A percentile compares a stretch with the other conserved stretches of the same genome.
phyloP scores from a whole-genome alignment of 2,888 invertebrate species.

The Cyaniris semiargus region DNA sequence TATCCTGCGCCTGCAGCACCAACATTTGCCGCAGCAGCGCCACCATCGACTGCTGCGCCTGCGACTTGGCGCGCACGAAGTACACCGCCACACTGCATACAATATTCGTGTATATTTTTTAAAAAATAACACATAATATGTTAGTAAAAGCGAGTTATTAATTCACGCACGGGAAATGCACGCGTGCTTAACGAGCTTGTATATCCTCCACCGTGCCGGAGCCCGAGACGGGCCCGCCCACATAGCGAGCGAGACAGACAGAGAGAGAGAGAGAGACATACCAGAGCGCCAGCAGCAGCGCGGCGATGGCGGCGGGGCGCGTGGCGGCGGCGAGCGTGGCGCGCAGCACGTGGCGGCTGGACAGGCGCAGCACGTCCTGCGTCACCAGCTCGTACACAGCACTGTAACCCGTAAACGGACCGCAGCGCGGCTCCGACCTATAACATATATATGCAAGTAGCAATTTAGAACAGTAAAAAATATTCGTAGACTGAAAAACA shows the following conservation, averaged over 20 bases:
- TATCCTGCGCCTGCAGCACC: constrained; percentile 84
- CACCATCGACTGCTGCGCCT: constrained; percentile 82
- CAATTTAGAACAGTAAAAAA: no score
- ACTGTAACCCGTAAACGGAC: constrained; percentile 81
- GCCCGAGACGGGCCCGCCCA: no score
- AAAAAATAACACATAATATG: no score
- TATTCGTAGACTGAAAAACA: neutral
- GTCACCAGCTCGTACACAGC: constrained; percentile 81
- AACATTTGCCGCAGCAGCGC: constrained; percentile 83
- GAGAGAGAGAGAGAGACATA: neutral
- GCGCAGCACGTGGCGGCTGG: constrained; percentile 67
- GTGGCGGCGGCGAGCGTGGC: constrained; percentile 69
- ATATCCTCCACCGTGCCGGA: no score
- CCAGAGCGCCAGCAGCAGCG: constrained; percentile 82
- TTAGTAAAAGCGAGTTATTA: no score
- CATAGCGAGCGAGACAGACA: no score
- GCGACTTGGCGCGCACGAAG: constrained; percentile 82
- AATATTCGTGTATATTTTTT: neutral
- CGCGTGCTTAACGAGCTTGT: no score
- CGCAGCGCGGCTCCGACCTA: constrained; percentile 82
- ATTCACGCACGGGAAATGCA: no score
- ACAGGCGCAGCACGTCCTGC: constrained; percentile 76
- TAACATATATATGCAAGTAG: no score
- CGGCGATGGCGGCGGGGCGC: constrained; percentile 82
- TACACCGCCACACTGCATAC: constrained; percentile 80